Percentiles rank a stretch among this genome's conserved stretches.
Conservation (phyloP, 2,797 vertebrate species). For the Decapterus maruadsi region DNA sequence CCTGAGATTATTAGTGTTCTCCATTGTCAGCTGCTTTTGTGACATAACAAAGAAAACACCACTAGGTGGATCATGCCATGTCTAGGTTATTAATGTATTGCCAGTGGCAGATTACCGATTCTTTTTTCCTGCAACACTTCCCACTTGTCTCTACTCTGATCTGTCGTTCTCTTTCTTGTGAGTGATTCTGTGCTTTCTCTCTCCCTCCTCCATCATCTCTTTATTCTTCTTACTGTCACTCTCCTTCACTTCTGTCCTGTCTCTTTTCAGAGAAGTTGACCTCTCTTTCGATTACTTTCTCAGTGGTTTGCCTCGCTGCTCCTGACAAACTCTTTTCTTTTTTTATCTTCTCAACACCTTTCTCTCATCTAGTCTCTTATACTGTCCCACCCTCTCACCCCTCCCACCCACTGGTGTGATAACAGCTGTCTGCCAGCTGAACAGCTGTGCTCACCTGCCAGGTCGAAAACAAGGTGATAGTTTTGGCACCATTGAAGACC, state of each 20-base stretch:
- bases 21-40: conserved; percentile 8
- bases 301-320: background rate
- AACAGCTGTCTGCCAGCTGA: conserved; percentile 45
- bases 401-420: conserved; percentile 23
- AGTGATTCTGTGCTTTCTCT: background rate
- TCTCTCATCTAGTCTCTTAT: background rate
- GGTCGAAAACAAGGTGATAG: conserved; percentile 47
- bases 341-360: background rate
- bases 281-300: background rate
- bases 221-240: background rate
- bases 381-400: conserved; percentile 4
- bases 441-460: conserved; percentile 60
- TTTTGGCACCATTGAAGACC: conserved; percentile 27
- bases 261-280: background rate
- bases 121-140: too few species aligned
- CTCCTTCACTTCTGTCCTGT: background rate
- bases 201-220: background rate
- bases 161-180: too few species aligned
- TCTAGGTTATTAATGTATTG: too few species aligned
- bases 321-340: background rate
- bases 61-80: too few species aligned
- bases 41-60: background rate
- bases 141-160: too few species aligned
- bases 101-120: too few species aligned
- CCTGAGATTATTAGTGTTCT: background rate